Percentiles rank a stretch among this genome's conserved stretches.
Conservation (phyloP, 2,113 vertebrate genomes). For the Carettochelys insculpta region DNA sequence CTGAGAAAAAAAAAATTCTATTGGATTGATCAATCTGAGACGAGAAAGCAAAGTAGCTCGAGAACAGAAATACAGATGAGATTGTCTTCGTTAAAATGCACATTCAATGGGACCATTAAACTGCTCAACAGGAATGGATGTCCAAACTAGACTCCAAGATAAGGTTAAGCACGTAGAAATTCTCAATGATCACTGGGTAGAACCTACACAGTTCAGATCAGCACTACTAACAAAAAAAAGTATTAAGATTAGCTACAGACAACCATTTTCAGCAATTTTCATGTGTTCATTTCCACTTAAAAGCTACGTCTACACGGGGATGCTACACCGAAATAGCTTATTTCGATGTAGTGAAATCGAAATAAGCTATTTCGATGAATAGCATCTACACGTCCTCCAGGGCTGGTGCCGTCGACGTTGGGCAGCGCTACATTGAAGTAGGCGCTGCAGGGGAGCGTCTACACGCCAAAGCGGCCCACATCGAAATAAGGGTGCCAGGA, state of each 20-base stretch:
- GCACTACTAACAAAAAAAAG: not conserved
- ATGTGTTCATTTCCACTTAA: not conserved
- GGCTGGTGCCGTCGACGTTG: too few relatives aligned
- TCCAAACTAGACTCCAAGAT: not conserved
- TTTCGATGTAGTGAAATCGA: too few relatives aligned
- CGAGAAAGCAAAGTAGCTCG: not conserved
- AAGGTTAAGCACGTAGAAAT: not conserved
- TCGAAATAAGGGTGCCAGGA: too few relatives aligned
- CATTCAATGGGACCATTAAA: not conserved
- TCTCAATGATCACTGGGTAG: not conserved
- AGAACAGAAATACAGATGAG: not conserved
- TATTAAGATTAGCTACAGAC: not conserved
- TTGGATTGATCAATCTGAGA: not conserved
- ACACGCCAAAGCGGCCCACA: too few relatives aligned
- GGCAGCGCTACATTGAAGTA: too few relatives aligned
- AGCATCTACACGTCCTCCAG: too few relatives aligned
- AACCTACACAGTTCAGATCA: not conserved
- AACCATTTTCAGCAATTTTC: not conserved
- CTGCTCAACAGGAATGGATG: too few relatives aligned
- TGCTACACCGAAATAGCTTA: too few relatives aligned
- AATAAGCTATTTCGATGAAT: too few relatives aligned
- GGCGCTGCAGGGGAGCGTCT: too few relatives aligned
- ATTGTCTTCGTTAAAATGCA: not conserved
- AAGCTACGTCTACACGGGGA: too few relatives aligned
- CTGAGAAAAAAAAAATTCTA: not conserved